Base-by-base conservation (phyloP, 2,113 vertebrate genomes). In the Lota lota region DNA sequence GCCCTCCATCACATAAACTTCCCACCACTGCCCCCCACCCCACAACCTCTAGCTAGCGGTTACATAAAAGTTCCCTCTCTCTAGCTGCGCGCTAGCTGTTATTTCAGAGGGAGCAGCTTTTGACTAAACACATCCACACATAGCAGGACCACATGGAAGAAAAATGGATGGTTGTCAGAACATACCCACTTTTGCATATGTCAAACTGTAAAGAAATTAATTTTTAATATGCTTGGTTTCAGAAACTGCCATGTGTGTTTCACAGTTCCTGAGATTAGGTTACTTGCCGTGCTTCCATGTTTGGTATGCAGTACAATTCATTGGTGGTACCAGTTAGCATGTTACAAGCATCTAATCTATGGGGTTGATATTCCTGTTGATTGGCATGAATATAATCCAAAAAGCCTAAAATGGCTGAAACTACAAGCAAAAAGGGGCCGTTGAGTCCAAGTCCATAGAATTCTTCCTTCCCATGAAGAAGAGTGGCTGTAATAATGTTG, bases 1-100 rank as follows among this genome's bases (percentile, higher is more conserved):
- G 85, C 79, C 87, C 84, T 90, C 83, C 87, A 86, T 88, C 87
- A 90, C 87, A 88, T 84, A 72, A 84, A 86, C 82, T 85, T 80
- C 83, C 79, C 75, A 80, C 79, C 74, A 61, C 53, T 16, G 16
- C 10, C 53, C 53, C 16, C 15, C 53, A 17, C 53, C 53, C 53
- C 53, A n/a, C 16, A 12, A 56, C 17, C 17, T 3, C 53, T 18
- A 47, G 84, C 84, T 72, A 70, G 82, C 72, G 83, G 84, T 85
- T 82, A 79, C 86, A 86, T 85, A 85, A 88, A 87, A 84, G 88
- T 88, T 87, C 81, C 83, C 82, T 81, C 82, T 66, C 77, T 79
- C 28, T 85, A 80, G 83, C 82, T 83, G 60, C 79, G 85, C 81
- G 78, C 84, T 76, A 79, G 88, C 83, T 73, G 83, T 56, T 56